A percentile compares a stretch with the other conserved stretches of the same genome.
phyloP scores from a whole-genome alignment of 2,113 vertebrate genomes.

The Anas platyrhynchos region DNA sequence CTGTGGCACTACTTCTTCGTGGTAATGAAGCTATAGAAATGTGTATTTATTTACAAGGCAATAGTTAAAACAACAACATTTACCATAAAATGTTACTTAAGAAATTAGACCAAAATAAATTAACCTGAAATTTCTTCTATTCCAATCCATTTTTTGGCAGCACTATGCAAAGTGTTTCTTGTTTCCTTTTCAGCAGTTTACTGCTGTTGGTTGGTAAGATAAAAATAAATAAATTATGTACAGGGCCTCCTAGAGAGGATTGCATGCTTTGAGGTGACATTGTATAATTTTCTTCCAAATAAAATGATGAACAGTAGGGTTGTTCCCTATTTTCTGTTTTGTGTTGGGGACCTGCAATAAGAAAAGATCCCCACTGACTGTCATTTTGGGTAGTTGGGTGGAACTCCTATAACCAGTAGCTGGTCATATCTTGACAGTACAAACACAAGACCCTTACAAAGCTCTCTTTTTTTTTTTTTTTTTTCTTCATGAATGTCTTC shows the following conservation, averaged over 20 bases:
- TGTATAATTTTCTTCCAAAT: not conserved
- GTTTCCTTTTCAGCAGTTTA: not conserved
- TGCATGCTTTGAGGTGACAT: not conserved
- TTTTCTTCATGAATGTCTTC: not conserved
- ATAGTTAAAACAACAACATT: not conserved
- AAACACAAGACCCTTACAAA: not conserved
- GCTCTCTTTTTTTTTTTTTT: not conserved
- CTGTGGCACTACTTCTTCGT: not conserved
- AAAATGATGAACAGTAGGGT: fast-evolving
- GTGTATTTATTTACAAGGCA: not conserved
- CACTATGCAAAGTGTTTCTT: not conserved
- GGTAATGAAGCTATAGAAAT: not conserved
- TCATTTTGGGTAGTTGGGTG: not conserved
- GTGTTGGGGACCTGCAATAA: not conserved
- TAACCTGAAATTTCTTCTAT: not conserved
- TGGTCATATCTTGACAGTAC: not conserved
- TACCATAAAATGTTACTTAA: not conserved
- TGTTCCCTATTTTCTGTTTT: not conserved
- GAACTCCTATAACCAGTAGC: not conserved
- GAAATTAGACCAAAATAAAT: not conserved
- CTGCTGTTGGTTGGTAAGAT: not conserved
- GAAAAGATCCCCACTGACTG: not conserved
- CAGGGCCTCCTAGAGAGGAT: not conserved
- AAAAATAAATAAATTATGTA: not conserved
- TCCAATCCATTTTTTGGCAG: not conserved